Conservation (phyloP, 2,888 invertebrate genomes). For the Cephalotes varians region DNA sequence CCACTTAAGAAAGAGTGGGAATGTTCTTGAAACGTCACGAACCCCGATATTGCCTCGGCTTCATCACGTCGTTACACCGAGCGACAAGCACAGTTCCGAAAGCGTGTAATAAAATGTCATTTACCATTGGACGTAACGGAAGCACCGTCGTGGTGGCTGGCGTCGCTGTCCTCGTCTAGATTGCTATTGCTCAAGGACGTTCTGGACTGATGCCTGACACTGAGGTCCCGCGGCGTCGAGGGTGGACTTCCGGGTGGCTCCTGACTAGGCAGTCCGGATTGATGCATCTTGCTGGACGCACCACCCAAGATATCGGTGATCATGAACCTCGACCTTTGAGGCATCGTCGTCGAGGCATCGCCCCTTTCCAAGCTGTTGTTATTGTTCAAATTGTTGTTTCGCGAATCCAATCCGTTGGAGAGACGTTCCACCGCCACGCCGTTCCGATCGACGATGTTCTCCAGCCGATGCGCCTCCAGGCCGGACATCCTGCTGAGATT, state of each 20-base stretch:
- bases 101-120: constrained; percentile 70
- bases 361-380: constrained; percentile 70
- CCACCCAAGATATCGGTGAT: constrained; percentile 94
- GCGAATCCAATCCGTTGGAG: constrained; percentile 78
- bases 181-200: constrained; percentile 87
- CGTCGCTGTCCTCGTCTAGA: constrained; percentile 87
- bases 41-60: background rate
- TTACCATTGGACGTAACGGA: constrained; percentile 87
- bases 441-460: constrained; percentile 77
- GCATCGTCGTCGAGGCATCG: constrained; percentile 83
- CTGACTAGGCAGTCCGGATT: constrained; percentile 78
- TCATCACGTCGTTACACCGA: background rate
- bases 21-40: no score
- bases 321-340: constrained; percentile 94
- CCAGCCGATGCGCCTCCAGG: constrained; percentile 79
- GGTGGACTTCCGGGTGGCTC: constrained; percentile 85
- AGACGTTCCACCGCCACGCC: constrained; percentile 76
- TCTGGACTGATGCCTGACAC: constrained; percentile 87
- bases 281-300: constrained; percentile 81
- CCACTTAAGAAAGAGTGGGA: background rate
- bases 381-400: constrained; percentile 67
- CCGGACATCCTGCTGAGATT: constrained; percentile 83
- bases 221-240: constrained; percentile 88
- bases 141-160: constrained; percentile 86
- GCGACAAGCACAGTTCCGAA: constrained; percentile 26